Evolutionary conservation across 2,113 vertebrate species (phyloP), one percentile per base, ranked within the genome.

Genomic region (Anas platyrhynchos): DNA sequence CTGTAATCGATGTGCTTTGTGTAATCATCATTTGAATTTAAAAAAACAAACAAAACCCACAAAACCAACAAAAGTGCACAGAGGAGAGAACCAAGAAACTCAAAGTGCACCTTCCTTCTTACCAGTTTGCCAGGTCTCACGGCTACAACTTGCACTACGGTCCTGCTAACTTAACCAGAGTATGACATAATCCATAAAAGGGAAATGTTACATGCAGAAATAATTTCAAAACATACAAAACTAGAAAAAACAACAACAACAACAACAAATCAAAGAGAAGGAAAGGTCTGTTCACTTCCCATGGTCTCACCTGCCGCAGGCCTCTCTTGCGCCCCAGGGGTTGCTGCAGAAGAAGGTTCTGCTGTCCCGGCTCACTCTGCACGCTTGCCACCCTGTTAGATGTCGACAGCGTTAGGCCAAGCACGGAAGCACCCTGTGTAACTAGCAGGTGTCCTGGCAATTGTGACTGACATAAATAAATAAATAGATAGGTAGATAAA

Each of bases 351-450:
- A 99, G 98, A 59, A 99, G 98, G 95, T 99, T 99, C 97, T 99
- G 99, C 82, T 99, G 99, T 73, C 99, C 99, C 1, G 99, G 99
- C 90, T 99, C 99, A 10, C 99, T 99, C 98, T 99, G 99, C 75
- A 99, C 98, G 18, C 99, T 99, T 44, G 99, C 99, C 91, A 99
- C 99, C 98, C 99, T 99, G 98, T 95, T 84, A 96, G 98, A 95
- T 63, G 94, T 94, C 77, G 97, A 97, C 44, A 98, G 92, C 44
- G 18, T 98, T 96, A 98, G 95, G 56, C 58, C 46, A 38, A 63
- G 66, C 21, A 44, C 36, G 81, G 54, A 80, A 71, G 36, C 27
- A 41, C 2, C 3, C n/a, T 62, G 56, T 75, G 25, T 14, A 54
- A 59, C 41, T 77, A 87, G 58, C 3, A 71, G 6, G 14, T 80